A percentile compares a stretch with the other conserved stretches of the same genome.
phyloP scores from a whole-genome alignment of 2,888 invertebrate species.

The Odontothrips loti region DNA sequence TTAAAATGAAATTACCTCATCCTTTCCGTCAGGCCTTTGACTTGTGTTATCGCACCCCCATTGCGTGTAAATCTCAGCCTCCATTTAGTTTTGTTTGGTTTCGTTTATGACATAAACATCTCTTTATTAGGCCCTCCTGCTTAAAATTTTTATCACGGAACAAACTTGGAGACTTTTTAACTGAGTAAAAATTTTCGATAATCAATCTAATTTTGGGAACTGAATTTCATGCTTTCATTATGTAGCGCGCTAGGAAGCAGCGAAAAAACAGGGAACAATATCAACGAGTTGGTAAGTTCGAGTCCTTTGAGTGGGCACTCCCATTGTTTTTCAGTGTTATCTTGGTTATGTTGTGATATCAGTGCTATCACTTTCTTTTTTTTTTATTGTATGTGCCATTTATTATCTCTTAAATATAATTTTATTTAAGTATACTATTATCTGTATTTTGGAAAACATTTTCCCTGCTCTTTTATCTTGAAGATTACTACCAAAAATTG shows the following conservation, averaged over 20 bases:
- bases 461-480: no score
- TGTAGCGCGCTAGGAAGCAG: conserved; percentile 63
- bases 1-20: no score
- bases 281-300: conserved; percentile 72
- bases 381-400: not conserved
- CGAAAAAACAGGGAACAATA: conserved; percentile 69
- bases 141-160: not conserved
- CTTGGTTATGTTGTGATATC: not conserved
- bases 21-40: no score
- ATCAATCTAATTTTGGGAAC: conserved; percentile 37
- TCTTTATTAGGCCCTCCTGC: no score
- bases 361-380: not conserved
- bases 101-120: no score
- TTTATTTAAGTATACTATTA: no score
- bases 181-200: not conserved
- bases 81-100: no score
- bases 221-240: conserved; percentile 56
- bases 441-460: no score
- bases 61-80: no score
- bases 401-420: no score
- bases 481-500: no score
- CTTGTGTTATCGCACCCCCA: no score
- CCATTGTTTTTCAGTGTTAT: conserved; percentile 27
- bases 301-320: conserved; percentile 38
- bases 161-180: not conserved